phyloP scores from a whole-genome alignment of 2,797 vertebrate species.

The Danio aesculapii region DNA sequence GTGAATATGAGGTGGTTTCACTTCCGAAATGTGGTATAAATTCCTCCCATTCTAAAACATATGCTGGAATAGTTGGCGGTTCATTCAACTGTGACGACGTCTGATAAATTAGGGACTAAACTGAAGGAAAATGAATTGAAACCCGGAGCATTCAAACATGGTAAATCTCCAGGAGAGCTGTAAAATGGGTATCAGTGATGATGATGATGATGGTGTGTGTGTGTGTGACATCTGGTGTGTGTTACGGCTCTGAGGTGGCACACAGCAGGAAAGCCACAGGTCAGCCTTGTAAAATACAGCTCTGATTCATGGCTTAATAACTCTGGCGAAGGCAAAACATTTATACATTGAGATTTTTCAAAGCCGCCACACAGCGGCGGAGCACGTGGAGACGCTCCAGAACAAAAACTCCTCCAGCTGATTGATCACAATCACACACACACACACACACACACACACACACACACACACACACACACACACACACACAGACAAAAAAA shows the following conservation, averaged over 20 bases:
- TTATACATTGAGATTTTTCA: constrained; percentile 74
- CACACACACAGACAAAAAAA: too few relatives aligned
- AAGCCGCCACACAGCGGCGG: constrained; percentile 58
- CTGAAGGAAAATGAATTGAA: too few relatives aligned
- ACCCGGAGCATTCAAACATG: too few relatives aligned
- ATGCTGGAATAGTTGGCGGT: too few relatives aligned
- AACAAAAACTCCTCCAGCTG: constrained; percentile 17
- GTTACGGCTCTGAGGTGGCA: constrained; percentile 69
- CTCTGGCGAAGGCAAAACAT: constrained; percentile 79
- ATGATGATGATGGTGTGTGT: neutral
- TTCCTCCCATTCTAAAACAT: too few relatives aligned
- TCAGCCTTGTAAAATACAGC: constrained; percentile 74
- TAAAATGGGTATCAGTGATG: neutral
- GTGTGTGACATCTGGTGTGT: constrained; percentile 74
- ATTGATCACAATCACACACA: constrained; percentile 49
- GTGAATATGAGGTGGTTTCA: too few relatives aligned
- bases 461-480: too few relatives aligned
- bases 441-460: too few relatives aligned
- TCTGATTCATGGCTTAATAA: constrained; percentile 80
- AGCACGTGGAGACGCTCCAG: constrained; percentile 36
- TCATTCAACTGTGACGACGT: too few relatives aligned
- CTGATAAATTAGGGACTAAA: too few relatives aligned
- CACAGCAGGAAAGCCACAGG: constrained; percentile 75
- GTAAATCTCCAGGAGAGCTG: neutral
- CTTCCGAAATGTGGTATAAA: too few relatives aligned